phyloP scores from a whole-genome alignment of 2,888 invertebrate species.

The Harmothoe impar region DNA sequence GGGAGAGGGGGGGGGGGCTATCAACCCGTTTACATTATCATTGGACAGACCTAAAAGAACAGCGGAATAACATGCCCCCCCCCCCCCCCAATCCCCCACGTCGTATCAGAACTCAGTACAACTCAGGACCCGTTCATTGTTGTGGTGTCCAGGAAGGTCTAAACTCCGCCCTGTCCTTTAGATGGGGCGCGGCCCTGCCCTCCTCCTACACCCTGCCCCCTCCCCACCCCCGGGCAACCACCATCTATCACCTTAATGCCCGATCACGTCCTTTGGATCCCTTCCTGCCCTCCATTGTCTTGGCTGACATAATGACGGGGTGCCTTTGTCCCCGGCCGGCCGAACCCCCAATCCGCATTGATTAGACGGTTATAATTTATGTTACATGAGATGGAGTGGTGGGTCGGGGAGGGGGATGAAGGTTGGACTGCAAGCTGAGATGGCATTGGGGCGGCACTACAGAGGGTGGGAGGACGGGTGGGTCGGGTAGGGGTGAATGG shows the following conservation, averaged over 20 bases:
- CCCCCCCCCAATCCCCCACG: too few species aligned
- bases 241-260: conserved; percentile 59
- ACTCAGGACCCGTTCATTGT: too few species aligned
- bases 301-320: conserved; percentile 25
- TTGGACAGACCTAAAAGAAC: too few species aligned
- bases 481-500: background rate
- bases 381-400: conserved; percentile 50
- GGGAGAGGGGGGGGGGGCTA: too few species aligned
- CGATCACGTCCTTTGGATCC: conserved; percentile 23
- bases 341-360: conserved; percentile 51
- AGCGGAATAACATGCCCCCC: too few species aligned
- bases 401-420: conserved; percentile 9
- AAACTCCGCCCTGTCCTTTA: conserved; percentile 1
- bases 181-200: background rate
- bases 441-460: background rate
- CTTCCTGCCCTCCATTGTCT: conserved; percentile 32
- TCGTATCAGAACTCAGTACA: too few species aligned
- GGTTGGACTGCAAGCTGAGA: conserved; percentile 4
- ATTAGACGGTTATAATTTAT: conserved; percentile 47
- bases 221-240: background rate
- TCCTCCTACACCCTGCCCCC: background rate
- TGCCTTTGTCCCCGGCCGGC: conserved; percentile 32
- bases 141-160: background rate
- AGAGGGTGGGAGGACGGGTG: background rate
- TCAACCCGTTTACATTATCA: too few species aligned